phyloP scores from a whole-genome alignment of 2,797 vertebrate species.

The Falco columbarius region DNA sequence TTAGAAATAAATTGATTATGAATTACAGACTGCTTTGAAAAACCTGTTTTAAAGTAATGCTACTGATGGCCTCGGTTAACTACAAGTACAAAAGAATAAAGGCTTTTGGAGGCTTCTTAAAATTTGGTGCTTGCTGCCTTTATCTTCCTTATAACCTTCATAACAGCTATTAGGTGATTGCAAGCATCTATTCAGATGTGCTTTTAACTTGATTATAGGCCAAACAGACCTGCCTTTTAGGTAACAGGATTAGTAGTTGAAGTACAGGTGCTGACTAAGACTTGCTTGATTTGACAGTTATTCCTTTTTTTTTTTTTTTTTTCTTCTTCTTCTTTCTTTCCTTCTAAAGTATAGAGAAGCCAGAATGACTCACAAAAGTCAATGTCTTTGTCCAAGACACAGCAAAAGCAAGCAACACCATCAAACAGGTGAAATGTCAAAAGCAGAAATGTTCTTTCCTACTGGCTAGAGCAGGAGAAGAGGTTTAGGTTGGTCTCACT shows the following conservation, averaged over 20 bases:
- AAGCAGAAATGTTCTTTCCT: background rate
- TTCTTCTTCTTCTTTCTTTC: background rate
- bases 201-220: background rate
- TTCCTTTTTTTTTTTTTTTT: no score
- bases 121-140: background rate
- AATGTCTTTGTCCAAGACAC: background rate
- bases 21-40: background rate
- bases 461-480: background rate
- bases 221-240: constrained; percentile 25
- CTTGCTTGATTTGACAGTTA: background rate
- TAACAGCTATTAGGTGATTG: background rate
- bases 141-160: background rate
- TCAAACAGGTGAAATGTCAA: background rate
- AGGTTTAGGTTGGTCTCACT: background rate
- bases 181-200: background rate
- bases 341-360: background rate
- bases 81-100: background rate
- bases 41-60: background rate
- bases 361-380: background rate
- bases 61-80: background rate
- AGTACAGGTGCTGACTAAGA: background rate
- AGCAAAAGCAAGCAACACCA: background rate
- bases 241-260: background rate
- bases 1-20: background rate
- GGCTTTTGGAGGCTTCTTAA: background rate